Evolutionary conservation across 1,140 invertebrate genomes (phyloP).

Genomic region (Sminthurinus signatus): DNA sequence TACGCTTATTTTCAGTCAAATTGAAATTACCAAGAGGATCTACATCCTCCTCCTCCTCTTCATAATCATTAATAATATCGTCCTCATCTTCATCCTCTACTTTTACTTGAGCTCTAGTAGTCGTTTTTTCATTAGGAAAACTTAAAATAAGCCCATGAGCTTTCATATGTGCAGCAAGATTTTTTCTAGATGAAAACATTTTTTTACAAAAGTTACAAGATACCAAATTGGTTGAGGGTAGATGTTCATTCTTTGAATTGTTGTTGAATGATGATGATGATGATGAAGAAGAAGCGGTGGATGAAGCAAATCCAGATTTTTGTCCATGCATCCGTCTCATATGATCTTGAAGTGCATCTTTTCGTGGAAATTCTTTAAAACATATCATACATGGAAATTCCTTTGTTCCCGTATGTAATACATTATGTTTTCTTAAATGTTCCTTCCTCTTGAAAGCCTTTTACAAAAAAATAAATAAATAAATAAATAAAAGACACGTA

Average conservation of each 20-base stretch:
- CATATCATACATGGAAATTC: slow-evolving; percentile 28
- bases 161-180: slow-evolving; percentile 29
- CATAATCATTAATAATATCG: too few species aligned
- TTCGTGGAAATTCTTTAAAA: slow-evolving; percentile 32
- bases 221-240: slow-evolving; percentile 8
- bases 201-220: slow-evolving; percentile 38
- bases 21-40: too few species aligned
- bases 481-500: slow-evolving; percentile 16
- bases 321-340: slow-evolving; percentile 26
- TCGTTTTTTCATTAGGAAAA: background rate
- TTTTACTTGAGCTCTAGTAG: too few species aligned
- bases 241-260: too few species aligned
- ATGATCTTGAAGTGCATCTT: slow-evolving; percentile 33
- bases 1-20: too few species aligned
- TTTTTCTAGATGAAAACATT: slow-evolving; percentile 20
- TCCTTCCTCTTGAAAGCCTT: slow-evolving; percentile 34
- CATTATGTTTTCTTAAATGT: slow-evolving; percentile 35
- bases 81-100: too few species aligned
- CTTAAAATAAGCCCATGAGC: slow-evolving; percentile 22
- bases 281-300: background rate
- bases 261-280: too few species aligned
- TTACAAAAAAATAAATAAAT: background rate
- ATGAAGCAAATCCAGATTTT: too few species aligned
- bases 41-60: too few species aligned
- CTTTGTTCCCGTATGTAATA: slow-evolving; percentile 33